Base-by-base conservation (phyloP, 2,113 vertebrate species). In the Arothron firmamentum region DNA sequence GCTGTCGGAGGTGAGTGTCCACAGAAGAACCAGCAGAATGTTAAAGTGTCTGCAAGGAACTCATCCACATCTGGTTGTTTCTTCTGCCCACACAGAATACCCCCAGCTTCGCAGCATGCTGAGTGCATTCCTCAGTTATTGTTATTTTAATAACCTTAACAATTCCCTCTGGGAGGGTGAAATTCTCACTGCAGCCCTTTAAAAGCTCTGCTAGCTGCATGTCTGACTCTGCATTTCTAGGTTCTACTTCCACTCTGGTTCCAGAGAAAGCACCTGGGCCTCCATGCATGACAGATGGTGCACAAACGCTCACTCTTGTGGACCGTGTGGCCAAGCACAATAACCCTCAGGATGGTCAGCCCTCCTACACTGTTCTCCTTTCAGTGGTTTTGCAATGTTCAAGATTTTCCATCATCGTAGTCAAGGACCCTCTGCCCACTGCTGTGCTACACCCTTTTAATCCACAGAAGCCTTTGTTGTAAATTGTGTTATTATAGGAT, bases 301-400 rank as follows among this genome's bases (percentile, higher is more conserved):
- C 17, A 62, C 78, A 47, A 70, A 78, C 80, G 52, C 74, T 67
- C 63, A 71, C 80, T 78, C 77, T 8, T 28, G 57, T 55, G 69
- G 66, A 78, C 75, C n/a, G 57, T 65, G 77, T 68, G 75, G 78
- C 87, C 87, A 89, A 89, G 67, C 74, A 87, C 67, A 89, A 88
- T 81, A 88, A 83, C 72, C 80, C 75, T 52, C 6, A 2, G 10
- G 58, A 42, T 67, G 79, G 78, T 82, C 70, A 77, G 52, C 8
- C 18, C 64, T 70, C n/a, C 0, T 64, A 54, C 12, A 38, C 79
- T 51, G 25, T 65, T 72, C 71, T 54, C 61, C 79, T 79, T 86
- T 83, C 72, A 55, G 70, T 59, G 56, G 84, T 75, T 61, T 42
- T 63, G 65, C 73, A 80, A 10, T 58, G 76, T 56, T 17, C 0